Conservation (phyloP, 2,888 invertebrate species). For the Ichneumon xanthorius region DNA sequence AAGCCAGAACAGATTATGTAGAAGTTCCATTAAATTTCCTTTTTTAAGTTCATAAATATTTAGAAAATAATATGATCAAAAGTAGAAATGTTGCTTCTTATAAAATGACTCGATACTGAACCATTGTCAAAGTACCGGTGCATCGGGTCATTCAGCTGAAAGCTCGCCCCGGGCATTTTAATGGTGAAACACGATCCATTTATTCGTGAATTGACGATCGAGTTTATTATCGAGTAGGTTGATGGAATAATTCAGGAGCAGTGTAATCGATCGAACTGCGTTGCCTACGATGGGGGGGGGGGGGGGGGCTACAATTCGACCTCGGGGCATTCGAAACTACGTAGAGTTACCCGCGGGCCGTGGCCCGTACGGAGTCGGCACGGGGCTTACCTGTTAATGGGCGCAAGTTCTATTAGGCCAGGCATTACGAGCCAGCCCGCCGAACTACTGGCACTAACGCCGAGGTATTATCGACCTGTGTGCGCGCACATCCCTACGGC, state of each 20-base stretch:
- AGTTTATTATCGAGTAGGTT: constrained; percentile 17
- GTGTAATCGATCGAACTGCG: constrained; percentile 12
- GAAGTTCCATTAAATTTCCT: too few relatives aligned
- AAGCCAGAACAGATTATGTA: too few relatives aligned
- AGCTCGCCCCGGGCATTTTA: neutral
- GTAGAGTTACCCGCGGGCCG: constrained; percentile 24
- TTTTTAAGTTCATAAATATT: too few relatives aligned
- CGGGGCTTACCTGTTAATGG: constrained; percentile 64
- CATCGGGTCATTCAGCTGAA: neutral
- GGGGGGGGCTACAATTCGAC: neutral
- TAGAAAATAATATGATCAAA: too few relatives aligned
- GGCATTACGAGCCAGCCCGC: constrained; percentile 65
- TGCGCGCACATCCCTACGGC: constrained; percentile 25
- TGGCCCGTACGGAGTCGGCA: constrained; percentile 26
- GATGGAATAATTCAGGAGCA: constrained; percentile 19
- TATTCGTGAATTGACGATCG: constrained; percentile 7
- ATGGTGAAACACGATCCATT: neutral
- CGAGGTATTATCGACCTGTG: constrained; percentile 50
- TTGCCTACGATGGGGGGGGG: neutral
- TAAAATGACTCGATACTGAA: neutral
- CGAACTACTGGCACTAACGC: constrained; percentile 61
- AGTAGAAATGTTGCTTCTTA: neutral
- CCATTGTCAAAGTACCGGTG: neutral
- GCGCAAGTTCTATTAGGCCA: constrained; percentile 70
- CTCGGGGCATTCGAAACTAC: constrained; percentile 13